Evolutionary conservation across 2,113 vertebrate species (phyloP), one percentile per base, ranked within the genome.

Genomic region (Corapipo altera): DNA sequence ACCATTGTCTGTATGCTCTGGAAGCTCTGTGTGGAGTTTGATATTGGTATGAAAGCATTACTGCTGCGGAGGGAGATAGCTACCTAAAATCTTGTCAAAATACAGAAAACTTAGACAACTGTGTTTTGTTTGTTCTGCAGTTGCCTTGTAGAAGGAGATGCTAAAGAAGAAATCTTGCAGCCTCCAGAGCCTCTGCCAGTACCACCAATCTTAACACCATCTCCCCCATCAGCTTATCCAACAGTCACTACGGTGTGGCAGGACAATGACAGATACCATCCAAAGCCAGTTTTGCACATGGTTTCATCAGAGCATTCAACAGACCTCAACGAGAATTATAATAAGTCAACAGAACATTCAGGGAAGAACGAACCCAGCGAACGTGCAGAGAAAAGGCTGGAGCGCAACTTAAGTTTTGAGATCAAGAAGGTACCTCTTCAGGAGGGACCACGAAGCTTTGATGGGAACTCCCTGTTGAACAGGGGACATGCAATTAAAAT

Each of bases 141-240:
- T 94, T 98, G 98, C 94, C 99, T 99, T 97, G 97, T 98, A 64
- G 99, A 99, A 98, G 99, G 99, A 30, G 99, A 99, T 1, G 99
- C 99, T 43, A 99, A 99, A 93, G 99, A 99, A 98, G 99, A 99
- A 98, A 99, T 99, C 75, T 97, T 99, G 57, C 99, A 99, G 97
- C 99, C 99, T 59, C 99, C 99, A 2, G 99, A 99, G 95, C 99
- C 99, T 82, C 99, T 98, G 74, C 99, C 99, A 1, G 99, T 99
- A 9, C 99, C 99, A 9, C 99, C 99, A 33, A 99, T 99, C 93
- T 98, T 99, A 92, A 99, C 99, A 16, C 99, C 99, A 3, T 99
- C 99, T 51, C 99, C 99, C 5, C 99, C 99, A 1, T 99, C 99
- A 22, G 99, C 99, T 58, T 99, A 99, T 93, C 99, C 99, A 66